These are phyloP conservation scores for Galendromus occidentalis DNA, from an alignment of 1,140 invertebrate species.

Conservation along the genomic window DNA sequence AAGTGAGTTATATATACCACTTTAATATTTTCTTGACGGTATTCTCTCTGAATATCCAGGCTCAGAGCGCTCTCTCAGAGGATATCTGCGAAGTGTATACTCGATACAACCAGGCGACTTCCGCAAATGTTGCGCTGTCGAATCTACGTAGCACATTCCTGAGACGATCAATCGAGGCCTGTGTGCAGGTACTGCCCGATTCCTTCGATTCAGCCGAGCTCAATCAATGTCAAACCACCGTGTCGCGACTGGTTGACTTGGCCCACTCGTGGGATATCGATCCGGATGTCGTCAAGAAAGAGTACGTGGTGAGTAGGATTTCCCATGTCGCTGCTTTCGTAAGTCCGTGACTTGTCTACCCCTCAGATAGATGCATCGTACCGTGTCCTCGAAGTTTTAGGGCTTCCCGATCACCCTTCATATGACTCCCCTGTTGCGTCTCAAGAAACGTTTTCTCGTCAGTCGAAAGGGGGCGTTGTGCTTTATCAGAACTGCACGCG, in stretches of 20 bases:
- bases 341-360: not conserved
- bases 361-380: too few relatives aligned
- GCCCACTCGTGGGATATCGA: slow-evolving; percentile 4
- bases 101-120: not conserved
- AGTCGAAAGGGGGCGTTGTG: too few relatives aligned
- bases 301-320: not conserved
- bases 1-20: not conserved
- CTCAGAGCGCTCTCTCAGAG: not conserved
- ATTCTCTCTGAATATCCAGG: not conserved
- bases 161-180: not conserved
- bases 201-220: not conserved
- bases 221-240: not conserved
- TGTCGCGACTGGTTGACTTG: not conserved
- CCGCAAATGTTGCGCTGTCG: not conserved
- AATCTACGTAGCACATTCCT: not conserved
- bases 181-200: not conserved
- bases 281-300: not conserved
- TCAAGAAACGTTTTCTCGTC: too few relatives aligned
- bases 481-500: not conserved
- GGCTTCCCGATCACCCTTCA: too few relatives aligned
- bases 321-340: not conserved
- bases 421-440: too few relatives aligned
- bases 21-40: not conserved
- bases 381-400: too few relatives aligned
- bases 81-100: not conserved